These are phyloP conservation scores for Stigmatopora nigra DNA, from an alignment of 2,113 vertebrate species.

Conservation along the genomic window DNA sequence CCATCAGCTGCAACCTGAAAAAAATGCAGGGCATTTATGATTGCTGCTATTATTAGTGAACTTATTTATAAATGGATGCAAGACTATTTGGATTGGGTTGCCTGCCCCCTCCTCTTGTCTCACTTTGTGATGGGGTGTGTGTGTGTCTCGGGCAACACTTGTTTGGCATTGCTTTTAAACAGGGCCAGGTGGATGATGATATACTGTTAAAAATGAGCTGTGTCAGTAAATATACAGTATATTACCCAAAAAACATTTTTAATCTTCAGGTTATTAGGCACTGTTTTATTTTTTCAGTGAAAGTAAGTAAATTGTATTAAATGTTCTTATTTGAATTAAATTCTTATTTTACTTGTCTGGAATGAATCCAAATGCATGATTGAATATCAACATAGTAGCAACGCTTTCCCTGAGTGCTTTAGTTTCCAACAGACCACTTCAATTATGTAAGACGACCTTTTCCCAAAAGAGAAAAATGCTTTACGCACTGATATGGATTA, in stretches of 20 bases:
- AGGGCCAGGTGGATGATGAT: background rate
- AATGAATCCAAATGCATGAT: slow-evolving; percentile 1
- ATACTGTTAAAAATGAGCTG: background rate
- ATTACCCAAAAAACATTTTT: too few species aligned
- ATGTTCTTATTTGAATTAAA: background rate
- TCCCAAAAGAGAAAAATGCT: background rate
- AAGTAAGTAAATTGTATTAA: background rate
- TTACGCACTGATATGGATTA: background rate
- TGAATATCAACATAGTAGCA: background rate
- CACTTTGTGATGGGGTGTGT: slow-evolving; percentile 31
- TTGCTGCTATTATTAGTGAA: slow-evolving; percentile 57
- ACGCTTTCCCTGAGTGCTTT: background rate
- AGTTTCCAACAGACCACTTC: background rate
- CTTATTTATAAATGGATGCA: slow-evolving; percentile 55
- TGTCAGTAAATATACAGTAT: background rate
- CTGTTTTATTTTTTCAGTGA: background rate
- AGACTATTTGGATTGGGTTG: slow-evolving; percentile 39
- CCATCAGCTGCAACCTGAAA: slow-evolving; percentile 50
- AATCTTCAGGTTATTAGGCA: too few species aligned
- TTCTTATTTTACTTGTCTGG: background rate
- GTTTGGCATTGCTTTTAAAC: background rate
- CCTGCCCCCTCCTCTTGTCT: slow-evolving; percentile 34
- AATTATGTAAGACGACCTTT: background rate
- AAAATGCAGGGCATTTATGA: slow-evolving; percentile 54
- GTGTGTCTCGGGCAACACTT: too few species aligned